Percentiles rank a stretch among this genome's conserved stretches.
These are phyloP conservation scores for Pomatorhinus ruficollis DNA, from an alignment of 2,113 vertebrate species.

Conservation along the genomic window DNA sequence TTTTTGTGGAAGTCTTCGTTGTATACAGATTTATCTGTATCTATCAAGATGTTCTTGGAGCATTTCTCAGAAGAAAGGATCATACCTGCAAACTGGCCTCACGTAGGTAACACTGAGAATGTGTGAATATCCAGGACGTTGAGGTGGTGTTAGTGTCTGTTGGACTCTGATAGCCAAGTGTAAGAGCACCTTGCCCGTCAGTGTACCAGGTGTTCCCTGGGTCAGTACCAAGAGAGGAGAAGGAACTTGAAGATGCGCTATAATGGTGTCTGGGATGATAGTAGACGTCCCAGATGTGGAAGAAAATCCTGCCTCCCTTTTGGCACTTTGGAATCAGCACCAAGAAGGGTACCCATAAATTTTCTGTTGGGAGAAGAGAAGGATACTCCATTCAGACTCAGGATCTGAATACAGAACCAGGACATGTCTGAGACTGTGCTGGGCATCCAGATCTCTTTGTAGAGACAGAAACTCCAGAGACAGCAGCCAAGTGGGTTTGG, in stretches of 20 bases:
- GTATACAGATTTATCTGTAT: conserved; percentile 25
- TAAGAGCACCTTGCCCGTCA: conserved; percentile 47
- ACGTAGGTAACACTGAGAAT: conserved; percentile 36
- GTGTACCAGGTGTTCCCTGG: conserved; percentile 49
- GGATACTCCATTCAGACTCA: conserved; percentile 64
- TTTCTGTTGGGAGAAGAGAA: conserved; percentile 66
- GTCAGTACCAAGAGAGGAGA: conserved; percentile 60
- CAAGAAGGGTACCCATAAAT: conserved; percentile 57
- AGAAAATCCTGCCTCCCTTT: conserved; percentile 65
- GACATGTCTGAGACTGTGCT: conserved; percentile 69
- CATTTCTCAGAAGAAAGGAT: conserved; percentile 52
- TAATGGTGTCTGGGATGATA: conserved; percentile 50
- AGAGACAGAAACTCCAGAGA: conserved; percentile 71
- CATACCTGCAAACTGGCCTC: conserved; percentile 43
- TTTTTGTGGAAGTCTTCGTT: conserved; percentile 35
- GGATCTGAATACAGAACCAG: conserved; percentile 67
- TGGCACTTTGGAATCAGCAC: conserved; percentile 61
- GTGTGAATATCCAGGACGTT: conserved; percentile 40
- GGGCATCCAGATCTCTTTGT: conserved; percentile 68
- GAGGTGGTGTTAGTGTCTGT: conserved; percentile 54
- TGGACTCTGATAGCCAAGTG: conserved; percentile 58
- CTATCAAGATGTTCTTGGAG: conserved; percentile 54
- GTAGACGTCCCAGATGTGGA: conserved; percentile 47
- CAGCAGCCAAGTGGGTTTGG: conserved; percentile 72
- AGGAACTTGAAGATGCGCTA: conserved; percentile 51